phyloP scores from a whole-genome alignment of 2,888 invertebrate species.

The Dromius quadrimaculatus region DNA sequence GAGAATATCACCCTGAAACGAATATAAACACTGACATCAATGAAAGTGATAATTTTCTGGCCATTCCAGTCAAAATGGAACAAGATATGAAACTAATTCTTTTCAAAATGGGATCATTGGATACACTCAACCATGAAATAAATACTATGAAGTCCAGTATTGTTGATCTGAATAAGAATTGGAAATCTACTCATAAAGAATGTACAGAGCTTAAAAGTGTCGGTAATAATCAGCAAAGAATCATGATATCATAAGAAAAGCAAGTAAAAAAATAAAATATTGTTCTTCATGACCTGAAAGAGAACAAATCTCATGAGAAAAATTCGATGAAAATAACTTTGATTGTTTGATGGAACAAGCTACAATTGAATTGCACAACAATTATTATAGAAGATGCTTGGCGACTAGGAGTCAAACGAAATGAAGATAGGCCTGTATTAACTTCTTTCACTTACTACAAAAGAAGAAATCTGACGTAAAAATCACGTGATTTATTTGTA shows the following conservation, averaged over 20 bases:
- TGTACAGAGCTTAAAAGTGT: background rate
- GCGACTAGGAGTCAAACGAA: background rate
- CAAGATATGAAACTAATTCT: background rate
- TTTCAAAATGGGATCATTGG: background rate
- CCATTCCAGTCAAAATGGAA: background rate
- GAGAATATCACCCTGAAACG: background rate
- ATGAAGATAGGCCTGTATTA: background rate
- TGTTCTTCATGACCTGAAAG: background rate
- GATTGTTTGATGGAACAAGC: background rate
- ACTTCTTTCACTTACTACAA: background rate
- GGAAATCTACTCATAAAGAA: background rate
- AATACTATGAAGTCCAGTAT: background rate
- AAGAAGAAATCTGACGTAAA: no score
- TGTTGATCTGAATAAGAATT: background rate
- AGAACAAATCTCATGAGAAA: background rate
- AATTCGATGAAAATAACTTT: background rate
- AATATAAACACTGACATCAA: background rate
- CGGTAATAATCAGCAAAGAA: background rate
- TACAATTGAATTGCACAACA: background rate
- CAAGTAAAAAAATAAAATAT: background rate
- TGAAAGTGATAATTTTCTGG: background rate
- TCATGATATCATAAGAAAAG: background rate
- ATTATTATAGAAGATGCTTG: background rate
- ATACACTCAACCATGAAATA: background rate
- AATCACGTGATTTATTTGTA: no score